Conservation (phyloP, 1,140 invertebrate genomes). For the Calosoma granatense region DNA sequence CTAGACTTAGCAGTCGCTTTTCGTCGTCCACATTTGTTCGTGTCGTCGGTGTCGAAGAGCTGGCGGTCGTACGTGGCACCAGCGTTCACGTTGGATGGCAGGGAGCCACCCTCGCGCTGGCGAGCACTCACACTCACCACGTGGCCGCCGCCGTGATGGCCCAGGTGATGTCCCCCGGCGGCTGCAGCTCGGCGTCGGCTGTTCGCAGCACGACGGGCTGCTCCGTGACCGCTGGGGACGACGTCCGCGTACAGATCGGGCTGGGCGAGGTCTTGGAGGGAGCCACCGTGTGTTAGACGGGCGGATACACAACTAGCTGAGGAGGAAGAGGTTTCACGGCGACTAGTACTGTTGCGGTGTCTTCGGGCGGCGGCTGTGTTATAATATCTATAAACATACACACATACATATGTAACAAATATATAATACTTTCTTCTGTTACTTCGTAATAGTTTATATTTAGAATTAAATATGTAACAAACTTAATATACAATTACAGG, state of each 20-base stretch:
- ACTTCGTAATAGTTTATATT: too few species aligned
- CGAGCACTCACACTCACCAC: conserved; percentile 40
- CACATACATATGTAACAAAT: too few species aligned
- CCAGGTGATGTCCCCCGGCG: background rate
- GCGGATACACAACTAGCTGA: conserved; percentile 42
- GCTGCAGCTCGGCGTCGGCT: conserved; percentile 17
- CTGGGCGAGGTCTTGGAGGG: conserved; percentile 45
- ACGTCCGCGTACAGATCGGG: conserved; percentile 26
- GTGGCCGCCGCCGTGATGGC: background rate
- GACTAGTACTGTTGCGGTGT: conserved; percentile 23
- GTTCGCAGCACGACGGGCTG: background rate
- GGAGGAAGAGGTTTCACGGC: conserved; percentile 23
- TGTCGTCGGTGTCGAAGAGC: background rate
- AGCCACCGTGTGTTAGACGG: conserved; percentile 43
- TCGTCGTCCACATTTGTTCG: background rate
- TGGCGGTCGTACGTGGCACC: background rate
- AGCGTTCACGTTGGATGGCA: conserved; percentile 30
- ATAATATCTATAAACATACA: conserved; percentile 5
- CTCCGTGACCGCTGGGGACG: conserved; percentile 12
- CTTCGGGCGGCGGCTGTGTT: conserved; percentile 1
- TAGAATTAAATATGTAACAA: too few species aligned
- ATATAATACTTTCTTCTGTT: too few species aligned
- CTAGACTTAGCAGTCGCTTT: background rate
- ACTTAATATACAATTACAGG: too few species aligned
- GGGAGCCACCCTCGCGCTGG: conserved; percentile 52